Evolutionary conservation across 2,797 vertebrate genomes (phyloP), one percentile per base, ranked within the genome.

Genomic region (Pygocentrus nattereri): DNA sequence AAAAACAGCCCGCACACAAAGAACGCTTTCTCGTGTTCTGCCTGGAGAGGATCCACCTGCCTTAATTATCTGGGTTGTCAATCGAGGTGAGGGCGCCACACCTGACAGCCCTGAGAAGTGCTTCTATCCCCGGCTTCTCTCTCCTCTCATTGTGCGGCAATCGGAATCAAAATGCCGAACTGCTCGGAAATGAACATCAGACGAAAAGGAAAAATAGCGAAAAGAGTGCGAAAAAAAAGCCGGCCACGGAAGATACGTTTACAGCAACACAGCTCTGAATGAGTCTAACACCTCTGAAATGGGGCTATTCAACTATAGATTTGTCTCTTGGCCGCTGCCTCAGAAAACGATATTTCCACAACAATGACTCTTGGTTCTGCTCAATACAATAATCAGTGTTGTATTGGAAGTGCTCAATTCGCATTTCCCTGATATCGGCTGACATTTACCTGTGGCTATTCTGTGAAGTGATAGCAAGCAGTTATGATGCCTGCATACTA

Each of bases 51-150:
- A 87, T 91, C 90, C 90, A 88, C 85, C 87, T 83, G 90, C 89
- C 94, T 94, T 95, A 93, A 94, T 93, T 93, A 95, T 93, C 90
- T 84, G 90, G 88, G 88, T 87, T 93, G 91, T 94, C 92, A 94
- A 91, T 93, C 89, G 89, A 85, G 87, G 87, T 84, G 79, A 92
- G 89, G 91, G 91, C 88, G 88, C 85, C 59, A 87, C 89, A 91
- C 89, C 90, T 90, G 92, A 94, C 38, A 76, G 81, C 75, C 65
- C 69, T 62, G 67, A 64, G 72, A 50, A 80, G 15, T 4, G 41
- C 44, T n/a, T 68, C 27, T 54, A 31, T 15, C 3, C 41, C 41
- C 16, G 54, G 30, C 52, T 41, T 67, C 64, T 56, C 18, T 34
- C 31, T 21, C 30, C 34, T 74, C 56, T 31, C 27, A 21, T 16